Percentiles rank a stretch among this genome's conserved stretches.
These are phyloP conservation scores for Disparrhopalites patrizii DNA, from an alignment of 2,888 invertebrate genomes.

Conservation along the genomic window DNA sequence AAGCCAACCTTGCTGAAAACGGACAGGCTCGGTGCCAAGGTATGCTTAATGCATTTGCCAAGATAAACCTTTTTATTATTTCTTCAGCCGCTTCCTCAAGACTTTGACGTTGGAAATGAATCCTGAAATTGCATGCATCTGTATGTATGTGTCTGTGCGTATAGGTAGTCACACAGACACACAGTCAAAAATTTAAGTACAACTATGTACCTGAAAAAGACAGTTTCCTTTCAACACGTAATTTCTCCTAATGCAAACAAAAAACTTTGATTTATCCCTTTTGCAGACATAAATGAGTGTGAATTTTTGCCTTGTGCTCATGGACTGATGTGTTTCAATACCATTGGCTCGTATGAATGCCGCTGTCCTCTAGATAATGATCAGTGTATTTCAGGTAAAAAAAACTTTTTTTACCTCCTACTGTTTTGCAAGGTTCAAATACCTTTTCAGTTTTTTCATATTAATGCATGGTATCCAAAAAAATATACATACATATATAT, in stretches of 20 bases:
- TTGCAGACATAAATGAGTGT: constrained; percentile 79
- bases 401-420: neutral
- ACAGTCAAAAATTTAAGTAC: neutral
- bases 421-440: too few species aligned
- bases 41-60: constrained; percentile 25
- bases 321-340: constrained; percentile 72
- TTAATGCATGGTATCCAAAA: too few species aligned
- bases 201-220: neutral
- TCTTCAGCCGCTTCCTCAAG: too few species aligned
- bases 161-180: too few species aligned
- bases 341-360: constrained; percentile 74
- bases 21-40: constrained; percentile 48
- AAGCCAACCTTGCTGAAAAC: constrained; percentile 43
- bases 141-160: too few species aligned
- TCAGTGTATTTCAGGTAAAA: constrained; percentile 50
- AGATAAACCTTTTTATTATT: constrained; percentile 1
- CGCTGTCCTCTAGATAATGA: constrained; percentile 58
- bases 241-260: constrained; percentile 3
- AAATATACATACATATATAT: too few species aligned
- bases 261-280: neutral
- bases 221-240: neutral
- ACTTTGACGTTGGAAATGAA: too few species aligned
- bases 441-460: too few species aligned
- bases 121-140: too few species aligned
- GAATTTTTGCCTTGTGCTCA: constrained; percentile 74